phyloP scores from a whole-genome alignment of 2,888 invertebrate genomes.

The Pollenia griseotomentosa region DNA sequence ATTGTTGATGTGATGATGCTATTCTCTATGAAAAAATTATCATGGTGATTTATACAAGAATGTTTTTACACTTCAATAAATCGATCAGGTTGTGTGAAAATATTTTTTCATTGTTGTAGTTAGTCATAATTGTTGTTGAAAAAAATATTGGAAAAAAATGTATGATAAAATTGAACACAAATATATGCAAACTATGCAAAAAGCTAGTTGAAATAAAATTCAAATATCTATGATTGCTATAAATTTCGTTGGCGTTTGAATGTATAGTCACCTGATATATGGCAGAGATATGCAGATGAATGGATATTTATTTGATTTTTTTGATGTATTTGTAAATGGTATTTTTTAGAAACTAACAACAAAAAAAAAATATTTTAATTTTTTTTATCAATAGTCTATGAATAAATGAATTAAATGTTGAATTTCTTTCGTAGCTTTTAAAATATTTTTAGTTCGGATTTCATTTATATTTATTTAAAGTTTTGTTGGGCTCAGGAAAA shows the following conservation, averaged over 20 bases:
- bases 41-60: constrained; percentile 21
- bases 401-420: not conserved
- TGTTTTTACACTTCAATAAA: constrained; percentile 50
- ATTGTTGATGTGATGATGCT: not conserved
- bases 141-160: constrained; percentile 12
- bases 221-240: not conserved
- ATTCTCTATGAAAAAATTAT: not conserved
- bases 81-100: constrained; percentile 24
- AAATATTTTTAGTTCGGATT: too few species aligned
- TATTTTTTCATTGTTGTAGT: constrained; percentile 7
- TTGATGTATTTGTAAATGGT: constrained; percentile 37
- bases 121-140: constrained; percentile 16
- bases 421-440: too few species aligned
- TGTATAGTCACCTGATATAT: not conserved
- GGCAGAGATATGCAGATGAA: not conserved
- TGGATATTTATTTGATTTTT: not conserved
- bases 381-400: not conserved
- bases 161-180: constrained; percentile 9
- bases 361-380: not conserved
- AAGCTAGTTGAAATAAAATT: not conserved
- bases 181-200: constrained; percentile 38
- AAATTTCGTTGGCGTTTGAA: not conserved
- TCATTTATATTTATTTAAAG: too few species aligned
- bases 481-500: too few species aligned
- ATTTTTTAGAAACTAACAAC: constrained; percentile 3